Conservation (phyloP, 2,888 invertebrate genomes). For the Cephus spinipes region DNA sequence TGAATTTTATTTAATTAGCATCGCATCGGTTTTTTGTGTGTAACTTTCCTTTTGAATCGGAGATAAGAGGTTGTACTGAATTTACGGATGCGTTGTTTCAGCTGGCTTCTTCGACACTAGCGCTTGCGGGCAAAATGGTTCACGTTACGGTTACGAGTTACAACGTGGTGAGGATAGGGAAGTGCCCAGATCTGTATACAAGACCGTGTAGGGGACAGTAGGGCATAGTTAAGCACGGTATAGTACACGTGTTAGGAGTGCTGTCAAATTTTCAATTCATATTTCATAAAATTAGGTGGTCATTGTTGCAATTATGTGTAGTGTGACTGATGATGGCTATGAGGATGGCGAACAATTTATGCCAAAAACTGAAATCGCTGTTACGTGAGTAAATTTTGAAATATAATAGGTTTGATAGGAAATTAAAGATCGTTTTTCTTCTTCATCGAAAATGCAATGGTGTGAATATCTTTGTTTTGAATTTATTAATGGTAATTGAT, state of each 20-base stretch:
- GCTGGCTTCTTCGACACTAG: too few species aligned
- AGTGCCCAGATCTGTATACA: too few species aligned
- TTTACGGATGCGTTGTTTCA: too few species aligned
- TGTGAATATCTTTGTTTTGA: background rate
- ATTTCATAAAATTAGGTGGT: background rate
- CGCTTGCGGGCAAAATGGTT: too few species aligned
- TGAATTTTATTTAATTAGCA: too few species aligned
- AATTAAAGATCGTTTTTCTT: background rate
- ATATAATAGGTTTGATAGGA: background rate
- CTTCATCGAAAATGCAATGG: background rate
- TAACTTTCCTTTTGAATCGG: too few species aligned
- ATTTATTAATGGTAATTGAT: background rate
- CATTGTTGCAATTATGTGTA: background rate
- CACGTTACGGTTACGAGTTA: too few species aligned
- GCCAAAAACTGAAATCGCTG: background rate
- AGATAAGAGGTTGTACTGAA: too few species aligned
- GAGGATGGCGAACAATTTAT: slow-evolving; percentile 2
- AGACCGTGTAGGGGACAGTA: too few species aligned
- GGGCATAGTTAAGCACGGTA: too few species aligned
- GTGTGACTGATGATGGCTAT: background rate
- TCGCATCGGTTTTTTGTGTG: too few species aligned
- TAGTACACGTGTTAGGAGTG: background rate
- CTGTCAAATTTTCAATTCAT: background rate
- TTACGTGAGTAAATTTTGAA: background rate
- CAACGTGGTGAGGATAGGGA: too few species aligned